Percentiles rank a stretch among this genome's conserved stretches.
phyloP scores from a whole-genome alignment of 2,113 vertebrate genomes.

The Grallaria varia region DNA sequence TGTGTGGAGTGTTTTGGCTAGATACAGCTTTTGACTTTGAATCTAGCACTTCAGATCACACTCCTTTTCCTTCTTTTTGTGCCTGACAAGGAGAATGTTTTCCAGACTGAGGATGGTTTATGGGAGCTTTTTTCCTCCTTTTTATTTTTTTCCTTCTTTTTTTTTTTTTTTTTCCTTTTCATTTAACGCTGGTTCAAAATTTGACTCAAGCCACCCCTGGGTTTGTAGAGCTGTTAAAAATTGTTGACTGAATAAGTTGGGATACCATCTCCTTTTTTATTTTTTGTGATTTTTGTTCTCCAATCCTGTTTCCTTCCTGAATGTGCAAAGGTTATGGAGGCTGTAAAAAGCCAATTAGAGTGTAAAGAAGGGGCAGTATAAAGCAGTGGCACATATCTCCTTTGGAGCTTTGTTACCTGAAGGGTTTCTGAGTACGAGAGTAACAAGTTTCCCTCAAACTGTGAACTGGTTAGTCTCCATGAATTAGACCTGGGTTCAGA shows the following conservation, averaged over 20 bases:
- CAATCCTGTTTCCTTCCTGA: not conserved
- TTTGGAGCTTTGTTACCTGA: not conserved
- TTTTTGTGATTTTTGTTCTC: not conserved
- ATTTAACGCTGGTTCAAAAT: not conserved
- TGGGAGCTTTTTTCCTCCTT: fast-evolving
- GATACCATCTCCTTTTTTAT: not conserved
- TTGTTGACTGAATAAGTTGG: not conserved
- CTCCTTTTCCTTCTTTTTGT: not conserved
- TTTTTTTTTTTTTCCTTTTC: not conserved
- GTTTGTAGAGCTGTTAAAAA: not conserved
- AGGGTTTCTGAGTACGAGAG: not conserved
- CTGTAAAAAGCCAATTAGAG: not conserved
- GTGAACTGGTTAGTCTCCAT: not conserved
- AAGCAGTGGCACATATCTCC: not conserved
- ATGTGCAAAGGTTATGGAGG: not conserved
- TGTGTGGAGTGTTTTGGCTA: not conserved
- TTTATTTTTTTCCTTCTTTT: no score
- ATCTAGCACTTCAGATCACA: not conserved
- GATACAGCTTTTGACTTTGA: not conserved
- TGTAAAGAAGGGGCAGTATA: not conserved
- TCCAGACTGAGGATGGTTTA: not conserved
- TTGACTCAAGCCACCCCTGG: not conserved
- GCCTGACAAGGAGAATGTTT: not conserved
- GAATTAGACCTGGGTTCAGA: not conserved
- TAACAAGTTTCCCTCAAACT: not conserved